Percentiles rank a stretch among this genome's conserved stretches.
phyloP scores from a whole-genome alignment of 1,140 invertebrate species.

The Agrilus planipennis region DNA sequence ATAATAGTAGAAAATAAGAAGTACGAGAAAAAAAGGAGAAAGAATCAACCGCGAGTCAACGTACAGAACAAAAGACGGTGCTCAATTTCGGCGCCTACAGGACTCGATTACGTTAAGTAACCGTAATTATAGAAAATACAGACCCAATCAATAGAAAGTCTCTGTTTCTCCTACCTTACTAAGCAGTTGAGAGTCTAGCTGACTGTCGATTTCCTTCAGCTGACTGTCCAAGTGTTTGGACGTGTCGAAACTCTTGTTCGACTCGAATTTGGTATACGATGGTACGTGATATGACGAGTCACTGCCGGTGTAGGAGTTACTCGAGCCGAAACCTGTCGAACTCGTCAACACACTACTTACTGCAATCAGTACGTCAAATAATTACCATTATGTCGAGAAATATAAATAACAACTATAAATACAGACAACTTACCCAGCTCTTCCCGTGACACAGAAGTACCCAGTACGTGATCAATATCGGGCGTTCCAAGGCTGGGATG shows the following conservation, averaged over 20 bases:
- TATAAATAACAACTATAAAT: background rate
- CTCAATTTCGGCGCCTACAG: background rate
- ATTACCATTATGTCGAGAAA: background rate
- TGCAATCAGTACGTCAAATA: constrained; percentile 14
- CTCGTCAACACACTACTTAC: constrained; percentile 45
- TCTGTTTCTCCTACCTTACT: constrained; percentile 52
- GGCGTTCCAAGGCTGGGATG: constrained; percentile 36
- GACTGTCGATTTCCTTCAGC: constrained; percentile 66
- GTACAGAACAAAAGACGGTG: no score
- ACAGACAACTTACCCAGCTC: constrained; percentile 33
- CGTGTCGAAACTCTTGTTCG: constrained; percentile 55
- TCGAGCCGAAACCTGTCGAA: constrained; percentile 45
- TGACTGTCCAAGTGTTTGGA: constrained; percentile 69
- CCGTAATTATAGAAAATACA: background rate
- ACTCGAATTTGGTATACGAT: constrained; percentile 41
- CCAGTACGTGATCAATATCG: constrained; percentile 34
- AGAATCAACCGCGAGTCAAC: no score
- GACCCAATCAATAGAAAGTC: constrained; percentile 32
- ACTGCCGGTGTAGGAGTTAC: constrained; percentile 45
- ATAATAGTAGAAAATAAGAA: no score
- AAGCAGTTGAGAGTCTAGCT: constrained; percentile 46
- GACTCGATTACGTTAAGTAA: background rate
- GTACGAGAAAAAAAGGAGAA: no score
- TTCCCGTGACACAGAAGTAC: constrained; percentile 33
- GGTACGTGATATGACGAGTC: constrained; percentile 35